These are phyloP conservation scores for Drosophila watanabei DNA, from an alignment of 1,140 invertebrate species.

Conservation along the genomic window DNA sequence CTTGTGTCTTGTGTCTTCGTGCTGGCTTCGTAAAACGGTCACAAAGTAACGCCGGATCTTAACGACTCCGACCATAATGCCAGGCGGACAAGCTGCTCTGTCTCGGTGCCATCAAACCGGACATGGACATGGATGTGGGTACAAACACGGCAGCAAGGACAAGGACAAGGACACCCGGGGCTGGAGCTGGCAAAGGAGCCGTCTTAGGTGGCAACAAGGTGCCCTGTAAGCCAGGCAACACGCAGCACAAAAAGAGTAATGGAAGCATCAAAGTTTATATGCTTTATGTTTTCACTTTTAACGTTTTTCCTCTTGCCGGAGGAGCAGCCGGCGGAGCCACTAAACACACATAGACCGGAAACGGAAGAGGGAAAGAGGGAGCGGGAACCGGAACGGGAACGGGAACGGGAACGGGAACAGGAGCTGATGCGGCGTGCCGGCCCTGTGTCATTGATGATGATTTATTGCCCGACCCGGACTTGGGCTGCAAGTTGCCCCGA, in stretches of 20 bases:
- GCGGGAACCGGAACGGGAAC: not conserved
- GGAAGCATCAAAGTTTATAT: constrained; percentile 42
- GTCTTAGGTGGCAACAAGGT: not conserved
- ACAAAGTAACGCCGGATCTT: constrained; percentile 49
- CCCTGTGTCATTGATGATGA: constrained; percentile 50
- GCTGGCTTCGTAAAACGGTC: constrained; percentile 23
- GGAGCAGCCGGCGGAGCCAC: not conserved
- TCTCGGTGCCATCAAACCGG: constrained; percentile 16
- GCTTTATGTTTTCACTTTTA: constrained; percentile 46
- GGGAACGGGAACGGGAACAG: not conserved
- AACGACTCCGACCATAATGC: constrained; percentile 37
- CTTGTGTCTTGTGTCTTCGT: not conserved
- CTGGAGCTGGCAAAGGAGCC: not conserved
- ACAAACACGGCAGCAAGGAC: not conserved
- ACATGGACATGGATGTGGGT: not conserved
- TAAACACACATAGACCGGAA: not conserved
- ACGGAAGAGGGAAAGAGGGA: not conserved
- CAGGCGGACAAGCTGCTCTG: constrained; percentile 21
- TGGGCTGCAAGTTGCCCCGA: constrained; percentile 25
- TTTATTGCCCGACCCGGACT: constrained; percentile 31
- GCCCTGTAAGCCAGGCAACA: constrained; percentile 1
- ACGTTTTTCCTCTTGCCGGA: constrained; percentile 2
- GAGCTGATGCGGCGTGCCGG: not conserved
- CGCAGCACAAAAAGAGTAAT: constrained; percentile 24
- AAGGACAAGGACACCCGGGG: not conserved